phyloP scores from a whole-genome alignment of 2,113 vertebrate species.

The Ginglymostoma cirratum region DNA sequence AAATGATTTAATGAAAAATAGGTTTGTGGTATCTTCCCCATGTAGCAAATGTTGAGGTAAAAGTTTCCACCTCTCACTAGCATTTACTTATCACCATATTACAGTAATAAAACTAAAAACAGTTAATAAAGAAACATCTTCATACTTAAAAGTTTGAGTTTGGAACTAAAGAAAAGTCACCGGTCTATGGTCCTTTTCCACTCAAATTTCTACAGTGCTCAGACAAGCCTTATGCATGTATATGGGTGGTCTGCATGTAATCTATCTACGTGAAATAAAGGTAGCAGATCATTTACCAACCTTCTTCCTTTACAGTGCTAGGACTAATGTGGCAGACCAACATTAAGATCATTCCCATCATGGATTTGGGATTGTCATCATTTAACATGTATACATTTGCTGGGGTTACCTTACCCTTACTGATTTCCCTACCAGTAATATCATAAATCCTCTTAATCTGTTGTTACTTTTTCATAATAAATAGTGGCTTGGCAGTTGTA shows the following conservation, averaged over 20 bases:
- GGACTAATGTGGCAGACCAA: neutral
- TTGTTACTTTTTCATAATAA: neutral
- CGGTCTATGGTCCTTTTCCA: neutral
- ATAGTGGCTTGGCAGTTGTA: neutral
- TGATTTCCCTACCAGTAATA: neutral
- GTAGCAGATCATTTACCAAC: neutral
- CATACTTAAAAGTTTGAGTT: neutral
- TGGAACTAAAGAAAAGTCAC: neutral
- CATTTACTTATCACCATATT: neutral
- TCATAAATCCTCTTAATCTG: neutral
- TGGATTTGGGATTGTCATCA: neutral
- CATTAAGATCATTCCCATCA: neutral
- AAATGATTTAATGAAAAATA: neutral
- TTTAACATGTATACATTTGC: neutral
- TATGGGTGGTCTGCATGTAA: constrained; percentile 1
- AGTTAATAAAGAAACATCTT: neutral
- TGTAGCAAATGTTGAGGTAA: neutral
- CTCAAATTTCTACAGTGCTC: neutral
- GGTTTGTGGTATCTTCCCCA: no score
- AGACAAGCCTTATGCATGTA: neutral
- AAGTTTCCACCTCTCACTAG: neutral
- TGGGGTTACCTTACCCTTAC: neutral
- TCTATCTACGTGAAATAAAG: neutral
- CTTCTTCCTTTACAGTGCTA: neutral
- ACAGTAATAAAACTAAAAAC: neutral